phyloP scores from a whole-genome alignment of 2,113 vertebrate genomes.

The Acanthochromis polyacanthus region DNA sequence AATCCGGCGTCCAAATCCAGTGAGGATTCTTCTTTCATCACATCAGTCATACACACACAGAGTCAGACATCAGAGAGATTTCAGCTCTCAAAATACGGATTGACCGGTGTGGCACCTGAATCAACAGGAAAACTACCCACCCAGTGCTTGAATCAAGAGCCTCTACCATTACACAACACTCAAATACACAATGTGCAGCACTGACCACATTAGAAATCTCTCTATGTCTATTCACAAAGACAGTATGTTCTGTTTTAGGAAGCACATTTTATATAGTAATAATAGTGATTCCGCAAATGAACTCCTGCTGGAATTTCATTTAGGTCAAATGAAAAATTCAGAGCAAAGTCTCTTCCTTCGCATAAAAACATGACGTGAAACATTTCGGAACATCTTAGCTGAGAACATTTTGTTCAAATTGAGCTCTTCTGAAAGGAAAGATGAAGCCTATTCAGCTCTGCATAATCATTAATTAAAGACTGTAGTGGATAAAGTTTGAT shows the following conservation, averaged over 20 bases:
- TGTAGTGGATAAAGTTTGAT: slow-evolving; percentile 5
- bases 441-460: slow-evolving; percentile 13
- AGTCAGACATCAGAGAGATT: slow-evolving; percentile 52
- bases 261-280: neutral
- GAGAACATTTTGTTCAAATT: slow-evolving; percentile 27
- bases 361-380: slow-evolving; percentile 9
- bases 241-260: neutral
- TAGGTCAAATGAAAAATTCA: slow-evolving; percentile 4
- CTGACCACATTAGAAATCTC: slow-evolving; percentile 8
- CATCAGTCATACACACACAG: slow-evolving; percentile 45
- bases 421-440: slow-evolving; percentile 6
- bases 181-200: slow-evolving; percentile 7
- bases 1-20: slow-evolving; percentile 40
- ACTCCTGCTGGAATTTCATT: slow-evolving; percentile 15
- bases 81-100: slow-evolving; percentile 66
- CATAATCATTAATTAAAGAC: slow-evolving; percentile 40
- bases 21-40: slow-evolving; percentile 30
- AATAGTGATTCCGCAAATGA: neutral
- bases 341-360: neutral
- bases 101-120: slow-evolving; percentile 64
- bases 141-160: slow-evolving; percentile 62
- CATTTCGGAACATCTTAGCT: slow-evolving; percentile 22
- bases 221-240: neutral
- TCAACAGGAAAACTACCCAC: slow-evolving; percentile 72
- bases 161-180: slow-evolving; percentile 30